Conservation (phyloP, 2,113 vertebrate species). For the Cranoglanis bouderius region DNA sequence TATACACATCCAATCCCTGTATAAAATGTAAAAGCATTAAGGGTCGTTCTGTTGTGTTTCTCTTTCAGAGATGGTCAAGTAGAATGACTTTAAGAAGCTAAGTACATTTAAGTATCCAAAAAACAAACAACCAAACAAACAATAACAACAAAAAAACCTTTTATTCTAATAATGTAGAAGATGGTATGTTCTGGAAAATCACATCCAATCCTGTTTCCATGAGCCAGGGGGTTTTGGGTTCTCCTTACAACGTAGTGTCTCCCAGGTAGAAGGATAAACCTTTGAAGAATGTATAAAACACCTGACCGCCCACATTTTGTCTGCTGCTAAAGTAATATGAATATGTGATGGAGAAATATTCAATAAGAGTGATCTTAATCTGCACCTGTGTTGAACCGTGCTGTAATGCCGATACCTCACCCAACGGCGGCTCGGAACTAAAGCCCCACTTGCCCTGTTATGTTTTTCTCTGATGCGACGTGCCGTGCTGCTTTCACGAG, state of each 20-base stretch:
- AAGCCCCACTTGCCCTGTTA: constrained; percentile 48
- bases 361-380: not conserved
- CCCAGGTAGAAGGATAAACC: not conserved
- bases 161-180: not conserved
- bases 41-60: not conserved
- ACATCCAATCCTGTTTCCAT: not conserved
- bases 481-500: constrained; percentile 3
- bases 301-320: not conserved
- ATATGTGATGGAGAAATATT: not conserved
- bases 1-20: not conserved
- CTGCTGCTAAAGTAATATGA: not conserved
- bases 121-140: too few relatives aligned
- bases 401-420: not conserved
- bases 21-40: not conserved
- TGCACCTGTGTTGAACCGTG: not conserved
- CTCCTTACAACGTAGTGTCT: not conserved
- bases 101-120: not conserved
- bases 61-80: not conserved
- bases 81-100: not conserved
- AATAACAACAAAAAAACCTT: not conserved
- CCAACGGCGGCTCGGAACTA: constrained; percentile 18
- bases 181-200: not conserved
- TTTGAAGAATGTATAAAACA: not conserved
- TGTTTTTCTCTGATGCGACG: constrained; percentile 22
- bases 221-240: not conserved